Evolutionary conservation across 2,888 invertebrate species (phyloP), one percentile per base, ranked within the genome.

Genomic region (Isotomurus palustris): DNA sequence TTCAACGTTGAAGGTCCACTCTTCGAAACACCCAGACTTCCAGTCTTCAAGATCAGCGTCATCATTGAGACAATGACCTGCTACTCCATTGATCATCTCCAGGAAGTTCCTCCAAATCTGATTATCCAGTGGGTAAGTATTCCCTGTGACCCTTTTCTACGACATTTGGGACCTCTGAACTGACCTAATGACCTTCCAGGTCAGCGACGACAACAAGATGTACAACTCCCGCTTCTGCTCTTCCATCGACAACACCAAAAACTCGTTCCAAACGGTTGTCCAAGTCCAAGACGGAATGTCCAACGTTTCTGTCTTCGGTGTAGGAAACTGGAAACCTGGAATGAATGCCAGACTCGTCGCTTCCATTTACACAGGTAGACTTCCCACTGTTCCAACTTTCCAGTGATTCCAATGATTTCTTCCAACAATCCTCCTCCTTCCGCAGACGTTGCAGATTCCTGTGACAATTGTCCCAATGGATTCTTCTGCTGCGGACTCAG

Each of bases 401-500:
- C 32, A 32, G 8, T 10, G 8, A 8, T 32, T 32, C 32, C 32
- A 32, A 32, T 32, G 8, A 32, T 10, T 32, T 14, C 8, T 32
- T 32, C 32, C 32, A 10, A 14, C 32, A 8, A 32, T 32, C 32
- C 32, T 32, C 14, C 14, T 50, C 44, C 28, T 22, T 28, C n/a
- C 4, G 28, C 41, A 51, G 62, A 63, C 29, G 44, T 54, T 2
- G 14, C 25, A 0, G 19, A 47, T 3, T 41, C 54, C 22, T 41
- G 41, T 6, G 24, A 47, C 3, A 51, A 54, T 36, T 27, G 47
- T 3, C 3, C 8, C 0, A 25, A 36, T 6, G 21, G 47, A 6
- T 43, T 41, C 22, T 63, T 60, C 29, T 63, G 62, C 25, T 63
- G 62, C 27, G 62, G 59, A 6, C 10, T 3, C 2, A 35, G 25